Percentiles rank a stretch among this genome's conserved stretches.
These are phyloP conservation scores for Hypomecis punctinalis DNA, from an alignment of 2,888 invertebrate species.

Conservation along the genomic window DNA sequence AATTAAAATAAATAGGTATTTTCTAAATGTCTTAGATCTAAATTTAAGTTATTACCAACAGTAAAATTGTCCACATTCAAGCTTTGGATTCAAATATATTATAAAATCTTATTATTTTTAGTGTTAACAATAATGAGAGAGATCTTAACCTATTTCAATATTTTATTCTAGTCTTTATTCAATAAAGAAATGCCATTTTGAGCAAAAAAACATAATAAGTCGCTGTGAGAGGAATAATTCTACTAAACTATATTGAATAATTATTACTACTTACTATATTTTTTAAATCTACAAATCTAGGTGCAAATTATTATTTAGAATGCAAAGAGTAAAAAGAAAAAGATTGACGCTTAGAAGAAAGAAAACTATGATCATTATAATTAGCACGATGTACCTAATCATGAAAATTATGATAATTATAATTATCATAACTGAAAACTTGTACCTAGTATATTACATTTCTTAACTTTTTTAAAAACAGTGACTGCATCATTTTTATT, in stretches of 20 bases:
- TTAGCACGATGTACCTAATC: neutral
- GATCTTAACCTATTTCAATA: conserved; percentile 63
- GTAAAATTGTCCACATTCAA: conserved; percentile 47
- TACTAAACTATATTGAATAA: too few species aligned
- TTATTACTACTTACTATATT: neutral
- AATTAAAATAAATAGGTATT: conserved; percentile 45
- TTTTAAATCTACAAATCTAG: conserved; percentile 1
- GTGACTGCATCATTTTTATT: neutral
- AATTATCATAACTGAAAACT: neutral
- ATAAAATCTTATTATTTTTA: conserved; percentile 40
- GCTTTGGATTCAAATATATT: conserved; percentile 57
- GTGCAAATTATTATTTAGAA: conserved; percentile 32
- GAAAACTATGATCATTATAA: neutral
- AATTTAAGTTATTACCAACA: too few species aligned
- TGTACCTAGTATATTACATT: too few species aligned
- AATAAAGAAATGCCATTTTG: conserved; percentile 81
- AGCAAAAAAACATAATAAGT: conserved; percentile 72
- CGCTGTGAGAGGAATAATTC: conserved; percentile 10
- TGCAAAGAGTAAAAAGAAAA: conserved; percentile 22
- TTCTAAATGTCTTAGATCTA: neutral
- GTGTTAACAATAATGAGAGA: conserved; percentile 65
- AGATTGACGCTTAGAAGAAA: conserved; percentile 17
- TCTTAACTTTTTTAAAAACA: neutral
- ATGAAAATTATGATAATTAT: neutral
- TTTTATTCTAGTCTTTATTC: conserved; percentile 63